These are phyloP conservation scores for Uromys caudimaculatus DNA, from an alignment of 2,797 vertebrate genomes.

Conservation along the genomic window DNA sequence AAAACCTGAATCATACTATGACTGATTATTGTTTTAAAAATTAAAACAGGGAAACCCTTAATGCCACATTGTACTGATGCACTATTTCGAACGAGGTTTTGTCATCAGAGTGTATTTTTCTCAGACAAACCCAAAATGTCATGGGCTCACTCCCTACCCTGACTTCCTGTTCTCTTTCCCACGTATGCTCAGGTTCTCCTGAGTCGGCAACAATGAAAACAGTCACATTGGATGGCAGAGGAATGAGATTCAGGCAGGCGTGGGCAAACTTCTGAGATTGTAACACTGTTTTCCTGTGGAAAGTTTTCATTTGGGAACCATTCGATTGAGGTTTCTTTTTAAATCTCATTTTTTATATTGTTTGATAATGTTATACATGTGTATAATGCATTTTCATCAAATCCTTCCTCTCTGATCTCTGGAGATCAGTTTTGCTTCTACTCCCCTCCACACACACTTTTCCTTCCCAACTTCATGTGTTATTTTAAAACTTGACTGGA, in stretches of 20 bases:
- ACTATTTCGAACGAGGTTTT: neutral
- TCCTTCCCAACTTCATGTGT: neutral
- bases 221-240: neutral
- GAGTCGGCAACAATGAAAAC: neutral
- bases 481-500: neutral
- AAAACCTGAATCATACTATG: neutral
- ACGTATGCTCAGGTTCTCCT: neutral
- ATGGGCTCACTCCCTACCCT: neutral
- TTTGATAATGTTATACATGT: neutral
- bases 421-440: neutral
- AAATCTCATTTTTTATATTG: neutral
- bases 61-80: neutral
- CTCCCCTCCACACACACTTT: neutral
- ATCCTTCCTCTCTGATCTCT: neutral
- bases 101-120: neutral
- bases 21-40: neutral
- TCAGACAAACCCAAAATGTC: neutral
- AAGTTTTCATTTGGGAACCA: neutral
- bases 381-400: neutral
- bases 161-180: neutral
- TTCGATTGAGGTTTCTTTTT: neutral
- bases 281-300: neutral
- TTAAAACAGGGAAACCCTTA: neutral
- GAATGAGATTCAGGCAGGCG: neutral
- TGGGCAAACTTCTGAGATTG: neutral